Conservation (phyloP, 2,113 vertebrate genomes). For the Sitta europaea region DNA sequence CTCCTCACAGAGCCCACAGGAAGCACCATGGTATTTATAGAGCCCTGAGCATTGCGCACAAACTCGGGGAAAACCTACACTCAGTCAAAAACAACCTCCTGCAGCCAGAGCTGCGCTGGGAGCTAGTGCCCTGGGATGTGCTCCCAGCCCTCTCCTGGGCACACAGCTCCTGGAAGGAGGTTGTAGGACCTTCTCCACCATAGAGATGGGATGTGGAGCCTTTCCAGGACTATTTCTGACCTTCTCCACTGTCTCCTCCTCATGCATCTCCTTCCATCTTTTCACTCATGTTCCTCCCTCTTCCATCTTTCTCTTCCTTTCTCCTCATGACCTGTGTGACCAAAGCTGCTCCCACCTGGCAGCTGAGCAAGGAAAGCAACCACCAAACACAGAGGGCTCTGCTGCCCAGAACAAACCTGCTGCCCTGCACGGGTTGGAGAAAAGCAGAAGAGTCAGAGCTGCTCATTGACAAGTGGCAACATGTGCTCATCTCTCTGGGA, state of each 20-base stretch:
- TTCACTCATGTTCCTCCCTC: background rate
- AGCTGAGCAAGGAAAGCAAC: background rate
- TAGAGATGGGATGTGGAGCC: background rate
- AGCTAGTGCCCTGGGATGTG: rapidly evolving
- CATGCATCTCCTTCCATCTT: background rate
- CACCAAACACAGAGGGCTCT: background rate
- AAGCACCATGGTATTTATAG: conserved; percentile 37
- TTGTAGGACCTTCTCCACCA: background rate
- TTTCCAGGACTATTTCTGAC: background rate
- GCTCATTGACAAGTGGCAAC: background rate
- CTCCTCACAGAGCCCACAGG: conserved; percentile 15
- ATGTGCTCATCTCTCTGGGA: background rate
- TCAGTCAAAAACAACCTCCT: background rate
- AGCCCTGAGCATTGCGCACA: background rate
- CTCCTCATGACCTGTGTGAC: background rate
- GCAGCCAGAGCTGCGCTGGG: background rate
- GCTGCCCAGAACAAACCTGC: background rate
- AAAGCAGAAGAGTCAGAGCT: background rate
- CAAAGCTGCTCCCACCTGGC: background rate
- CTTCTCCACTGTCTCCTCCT: background rate
- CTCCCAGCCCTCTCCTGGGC: background rate
- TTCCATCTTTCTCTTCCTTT: background rate
- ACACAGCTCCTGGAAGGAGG: background rate
- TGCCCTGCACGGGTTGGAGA: background rate
- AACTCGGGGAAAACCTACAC: background rate